These are phyloP conservation scores for Orthosia cruda DNA, from an alignment of 2,888 invertebrate species.

Conservation along the genomic window DNA sequence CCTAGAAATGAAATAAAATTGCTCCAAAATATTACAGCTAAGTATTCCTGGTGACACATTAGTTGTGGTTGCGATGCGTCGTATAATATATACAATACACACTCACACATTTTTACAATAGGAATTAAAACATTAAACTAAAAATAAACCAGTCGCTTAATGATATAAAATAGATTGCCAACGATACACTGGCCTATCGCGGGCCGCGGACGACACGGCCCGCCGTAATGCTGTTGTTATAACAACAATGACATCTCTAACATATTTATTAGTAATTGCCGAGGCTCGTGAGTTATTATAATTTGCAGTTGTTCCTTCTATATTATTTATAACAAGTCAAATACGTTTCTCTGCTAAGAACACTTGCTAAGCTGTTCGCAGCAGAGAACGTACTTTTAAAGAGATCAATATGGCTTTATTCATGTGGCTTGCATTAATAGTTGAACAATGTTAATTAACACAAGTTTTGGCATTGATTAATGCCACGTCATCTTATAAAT, in stretches of 20 bases:
- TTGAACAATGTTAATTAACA: constrained; percentile 79
- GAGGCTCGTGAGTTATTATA: constrained; percentile 84
- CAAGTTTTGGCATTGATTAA: constrained; percentile 76
- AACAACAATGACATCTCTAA: constrained; percentile 82
- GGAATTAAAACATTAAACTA: constrained; percentile 89
- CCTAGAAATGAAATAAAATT: constrained; percentile 74
- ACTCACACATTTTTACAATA: constrained; percentile 91
- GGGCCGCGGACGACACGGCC: constrained; percentile 72
- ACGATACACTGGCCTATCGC: constrained; percentile 89
- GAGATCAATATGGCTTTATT: constrained; percentile 90
- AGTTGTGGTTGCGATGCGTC: constrained; percentile 82
- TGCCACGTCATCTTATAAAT: constrained; percentile 84
- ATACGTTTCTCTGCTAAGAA: constrained; percentile 77
- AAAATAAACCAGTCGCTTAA: constrained; percentile 91
- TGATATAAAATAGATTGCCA: constrained; percentile 90
- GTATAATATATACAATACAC: constrained; percentile 89
- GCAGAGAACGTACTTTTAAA: constrained; percentile 81
- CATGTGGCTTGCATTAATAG: constrained; percentile 80
- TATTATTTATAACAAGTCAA: constrained; percentile 86
- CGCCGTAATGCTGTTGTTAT: constrained; percentile 76
- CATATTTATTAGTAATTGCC: constrained; percentile 81
- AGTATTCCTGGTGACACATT: constrained; percentile 78
- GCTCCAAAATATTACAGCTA: constrained; percentile 79
- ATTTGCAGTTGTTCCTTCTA: constrained; percentile 83
- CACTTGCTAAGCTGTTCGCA: constrained; percentile 53